Base-by-base conservation (phyloP, 1,140 invertebrate species). In the Steinernema feltiae region DNA sequence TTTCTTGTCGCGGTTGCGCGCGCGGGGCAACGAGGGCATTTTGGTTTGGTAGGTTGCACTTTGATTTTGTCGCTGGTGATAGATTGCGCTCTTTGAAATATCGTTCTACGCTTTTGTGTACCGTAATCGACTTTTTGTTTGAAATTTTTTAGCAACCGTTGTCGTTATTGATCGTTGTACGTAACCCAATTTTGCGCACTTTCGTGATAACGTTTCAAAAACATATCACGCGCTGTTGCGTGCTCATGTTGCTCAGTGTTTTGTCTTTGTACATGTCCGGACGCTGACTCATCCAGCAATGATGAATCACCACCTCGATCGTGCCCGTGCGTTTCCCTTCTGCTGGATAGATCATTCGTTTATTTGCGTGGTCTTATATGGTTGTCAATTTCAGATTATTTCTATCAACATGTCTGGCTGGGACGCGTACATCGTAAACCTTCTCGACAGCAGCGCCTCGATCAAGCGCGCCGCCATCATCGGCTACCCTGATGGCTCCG, bases 381-480 rank as follows among this genome's bases (percentile, higher is more conserved):
- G n/a, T n/a, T n/a, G n/a, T n/a, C n/a, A 46, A 46, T 46, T 46
- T 12, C 41, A 46, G 41, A 46, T 46, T n/a, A 46, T 46, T 46
- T 46, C 41, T 46, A 46, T n/a, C 41, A 80, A 77, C 63, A 85
- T 85, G 83, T 79, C 83, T 76, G 84, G 83, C 69, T 85, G 83
- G 83, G 70, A 76, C 71, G 83, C 83, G 7, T 85, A 85, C 76
- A 83, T 85, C 69, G 77, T 72, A n/a, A 79, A 76, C n/a, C 73
- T 85, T 32, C 69, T 79, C 48, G 77, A 48, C 18, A 77, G 69
- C 31, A 74, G 71, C 48, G 2, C 74, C 15, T 76, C 72, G 29
- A 85, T 85, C 75, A 81, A 80, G 53, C 63, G 81, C 30, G 84
- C 80, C 15, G 84, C 84, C n/a, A 85, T 85, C 71, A 75, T 85